Percentiles rank a stretch among this genome's conserved stretches.
Evolutionary conservation across 2,113 vertebrate genomes (phyloP).

Genomic region (Gavia stellata): DNA sequence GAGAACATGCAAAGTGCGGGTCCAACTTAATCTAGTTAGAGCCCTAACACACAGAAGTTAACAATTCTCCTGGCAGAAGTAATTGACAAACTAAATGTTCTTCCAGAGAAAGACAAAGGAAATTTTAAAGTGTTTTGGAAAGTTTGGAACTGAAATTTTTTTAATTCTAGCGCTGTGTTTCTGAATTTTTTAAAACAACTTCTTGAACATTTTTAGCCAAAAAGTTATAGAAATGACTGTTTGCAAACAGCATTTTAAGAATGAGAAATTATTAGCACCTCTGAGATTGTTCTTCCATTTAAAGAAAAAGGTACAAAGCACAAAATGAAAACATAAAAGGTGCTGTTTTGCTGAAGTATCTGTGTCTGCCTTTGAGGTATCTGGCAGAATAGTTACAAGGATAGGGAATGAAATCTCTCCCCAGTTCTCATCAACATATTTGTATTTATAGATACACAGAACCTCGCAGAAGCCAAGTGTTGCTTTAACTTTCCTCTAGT

Average conservation of each 20-base stretch:
- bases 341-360: neutral
- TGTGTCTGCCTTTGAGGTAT: neutral
- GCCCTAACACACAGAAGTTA: neutral
- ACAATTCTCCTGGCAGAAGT: neutral
- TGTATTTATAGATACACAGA: neutral
- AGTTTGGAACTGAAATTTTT: neutral
- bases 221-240: neutral
- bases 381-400: neutral
- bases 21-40: slow-evolving; percentile 40
- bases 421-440: neutral
- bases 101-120: neutral
- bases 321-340: neutral
- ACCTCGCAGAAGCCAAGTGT: neutral
- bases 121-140: neutral
- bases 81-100: neutral
- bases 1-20: neutral
- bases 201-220: neutral
- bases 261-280: neutral
- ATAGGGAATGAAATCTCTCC: neutral
- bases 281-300: neutral
- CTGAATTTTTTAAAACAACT: neutral
- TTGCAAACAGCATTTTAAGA: neutral
- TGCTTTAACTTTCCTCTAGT: neutral
- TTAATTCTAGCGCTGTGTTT: neutral
- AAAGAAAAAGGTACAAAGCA: neutral